A percentile compares a stretch with the other conserved stretches of the same genome.
These are phyloP conservation scores for Oasisia sp. DNA, from an alignment of 2,888 invertebrate genomes.

Conservation along the genomic window DNA sequence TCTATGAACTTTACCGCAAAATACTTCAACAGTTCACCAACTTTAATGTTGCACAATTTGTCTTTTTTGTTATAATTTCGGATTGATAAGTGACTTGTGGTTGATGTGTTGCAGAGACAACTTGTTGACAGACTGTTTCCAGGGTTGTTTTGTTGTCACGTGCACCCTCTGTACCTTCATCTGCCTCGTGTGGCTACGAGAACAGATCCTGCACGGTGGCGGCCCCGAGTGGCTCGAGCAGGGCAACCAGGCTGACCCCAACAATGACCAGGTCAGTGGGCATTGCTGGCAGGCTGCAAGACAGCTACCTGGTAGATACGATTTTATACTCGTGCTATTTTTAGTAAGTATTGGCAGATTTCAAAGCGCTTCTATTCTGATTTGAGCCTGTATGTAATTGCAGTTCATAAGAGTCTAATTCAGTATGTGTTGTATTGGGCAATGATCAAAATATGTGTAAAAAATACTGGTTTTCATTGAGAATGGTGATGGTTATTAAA, in stretches of 20 bases:
- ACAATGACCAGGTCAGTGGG: neutral
- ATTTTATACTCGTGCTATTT: too few relatives aligned
- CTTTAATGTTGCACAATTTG: neutral
- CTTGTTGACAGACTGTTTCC: constrained; percentile 91
- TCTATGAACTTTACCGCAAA: too few relatives aligned
- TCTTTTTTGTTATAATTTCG: neutral
- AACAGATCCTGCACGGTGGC: constrained; percentile 97
- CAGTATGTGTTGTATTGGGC: too few relatives aligned
- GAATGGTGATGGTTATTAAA: too few relatives aligned
- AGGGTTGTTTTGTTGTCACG: constrained; percentile 95
- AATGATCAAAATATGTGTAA: too few relatives aligned
- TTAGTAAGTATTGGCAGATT: too few relatives aligned
- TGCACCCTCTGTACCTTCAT: constrained; percentile 96
- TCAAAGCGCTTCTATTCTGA: too few relatives aligned
- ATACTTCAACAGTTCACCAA: too few relatives aligned
- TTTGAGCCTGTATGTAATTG: too few relatives aligned
- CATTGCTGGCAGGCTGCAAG: neutral
- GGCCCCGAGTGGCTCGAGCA: constrained; percentile 94
- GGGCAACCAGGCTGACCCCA: neutral
- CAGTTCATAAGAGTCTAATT: too few relatives aligned
- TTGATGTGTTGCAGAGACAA: constrained; percentile 74
- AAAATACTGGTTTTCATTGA: too few relatives aligned
- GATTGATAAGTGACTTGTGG: neutral
- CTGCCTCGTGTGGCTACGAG: constrained; percentile 95
- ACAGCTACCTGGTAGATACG: neutral